Percentiles rank a stretch among this genome's conserved stretches.
Conservation (phyloP, 37 sponge, comb jelly and placozoan genomes). For the Beroe ovata region DNA sequence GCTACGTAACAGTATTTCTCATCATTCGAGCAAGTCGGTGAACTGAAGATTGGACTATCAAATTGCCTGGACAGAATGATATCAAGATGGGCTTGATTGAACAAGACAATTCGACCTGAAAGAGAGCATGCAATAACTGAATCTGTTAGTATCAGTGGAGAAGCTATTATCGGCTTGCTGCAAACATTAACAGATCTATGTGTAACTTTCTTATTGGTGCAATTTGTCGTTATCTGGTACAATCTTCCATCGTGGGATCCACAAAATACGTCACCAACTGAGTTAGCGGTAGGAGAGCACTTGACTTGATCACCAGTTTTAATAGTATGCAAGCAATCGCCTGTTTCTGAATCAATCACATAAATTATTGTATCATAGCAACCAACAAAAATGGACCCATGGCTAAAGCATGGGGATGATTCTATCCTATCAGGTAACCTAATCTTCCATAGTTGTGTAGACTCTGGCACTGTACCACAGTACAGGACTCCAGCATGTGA, state of each 20-base stretch:
- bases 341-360: background rate
- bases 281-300: background rate
- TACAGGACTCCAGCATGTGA: conserved; percentile 27
- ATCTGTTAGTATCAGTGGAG: background rate
- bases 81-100: background rate
- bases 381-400: background rate
- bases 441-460: background rate
- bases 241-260: conserved; percentile 50
- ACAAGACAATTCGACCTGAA: background rate
- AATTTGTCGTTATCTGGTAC: background rate
- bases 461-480: conserved; percentile 48
- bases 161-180: background rate
- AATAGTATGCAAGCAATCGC: background rate
- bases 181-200: background rate
- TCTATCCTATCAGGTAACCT: background rate
- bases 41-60: conserved; percentile 22
- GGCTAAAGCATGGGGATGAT: conserved; percentile 12
- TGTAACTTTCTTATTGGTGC: too few species aligned
- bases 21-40: background rate
- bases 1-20: background rate
- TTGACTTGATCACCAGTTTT: conserved; percentile 34
- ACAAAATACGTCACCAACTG: conserved; percentile 6
- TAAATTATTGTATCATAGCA: conserved; percentile 22
- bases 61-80: background rate
- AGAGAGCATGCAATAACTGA: background rate